Percentiles rank a stretch among this genome's conserved stretches.
Conservation (phyloP, 2,113 vertebrate species). For the Boleophthalmus pectinirostris region DNA sequence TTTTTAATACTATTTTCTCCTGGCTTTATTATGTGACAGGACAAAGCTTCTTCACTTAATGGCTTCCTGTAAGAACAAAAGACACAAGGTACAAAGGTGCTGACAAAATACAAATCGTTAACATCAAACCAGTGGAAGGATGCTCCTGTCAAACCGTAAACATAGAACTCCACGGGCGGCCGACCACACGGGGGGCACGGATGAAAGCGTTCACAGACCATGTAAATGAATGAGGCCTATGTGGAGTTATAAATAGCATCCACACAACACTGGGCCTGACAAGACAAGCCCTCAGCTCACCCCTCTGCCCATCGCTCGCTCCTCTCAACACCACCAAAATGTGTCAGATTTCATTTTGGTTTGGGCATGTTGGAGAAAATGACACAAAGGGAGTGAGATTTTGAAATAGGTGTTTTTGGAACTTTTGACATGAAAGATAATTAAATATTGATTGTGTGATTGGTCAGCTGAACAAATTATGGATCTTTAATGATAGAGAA, state of each 20-base stretch:
- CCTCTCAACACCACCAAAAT: constrained; percentile 8
- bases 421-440: not conserved
- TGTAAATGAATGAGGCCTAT: constrained; percentile 70
- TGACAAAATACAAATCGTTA: constrained; percentile 5
- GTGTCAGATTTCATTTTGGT: constrained; percentile 17
- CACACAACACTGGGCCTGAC: constrained; percentile 36
- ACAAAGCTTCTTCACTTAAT: not conserved
- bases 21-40: not conserved
- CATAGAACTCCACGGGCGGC: constrained; percentile 14
- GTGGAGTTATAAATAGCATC: constrained; percentile 67
- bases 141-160: not conserved
- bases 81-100: not conserved
- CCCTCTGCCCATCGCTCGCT: constrained; percentile 1
- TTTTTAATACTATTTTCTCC: not conserved
- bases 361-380: not conserved
- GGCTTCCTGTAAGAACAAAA: constrained; percentile 16
- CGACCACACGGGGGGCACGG: constrained; percentile 21
- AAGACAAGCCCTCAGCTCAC: constrained; percentile 30
- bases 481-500: too few species aligned
- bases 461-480: too few species aligned
- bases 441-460: not conserved
- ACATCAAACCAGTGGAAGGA: not conserved
- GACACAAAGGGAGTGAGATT: not conserved
- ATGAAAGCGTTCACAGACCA: constrained; percentile 63
- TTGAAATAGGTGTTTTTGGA: not conserved